Evolutionary conservation across 2,888 invertebrate species (phyloP).

Genomic region (Caenorhabditis doughertyi): DNA sequence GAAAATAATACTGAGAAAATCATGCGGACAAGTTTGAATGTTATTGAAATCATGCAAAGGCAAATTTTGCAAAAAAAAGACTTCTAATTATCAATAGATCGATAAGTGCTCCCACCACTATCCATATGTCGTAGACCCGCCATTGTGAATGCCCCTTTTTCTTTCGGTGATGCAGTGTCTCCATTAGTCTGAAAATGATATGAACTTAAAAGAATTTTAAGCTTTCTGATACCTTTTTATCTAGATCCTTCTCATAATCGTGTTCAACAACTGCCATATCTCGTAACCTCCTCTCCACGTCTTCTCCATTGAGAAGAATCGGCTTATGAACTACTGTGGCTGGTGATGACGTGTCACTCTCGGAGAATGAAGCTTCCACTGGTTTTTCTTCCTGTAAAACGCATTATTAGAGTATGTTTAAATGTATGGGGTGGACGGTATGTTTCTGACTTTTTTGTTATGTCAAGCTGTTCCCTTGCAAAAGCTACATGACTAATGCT

Average conservation of each 20-base stretch:
- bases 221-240: constrained; percentile 17
- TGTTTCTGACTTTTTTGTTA: no score
- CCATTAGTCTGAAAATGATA: constrained; percentile 18
- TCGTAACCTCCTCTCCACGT: constrained; percentile 53
- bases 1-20: constrained; percentile 17
- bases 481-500: no score
- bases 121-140: constrained; percentile 73
- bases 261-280: constrained; percentile 54
- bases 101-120: constrained; percentile 72
- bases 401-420: no score
- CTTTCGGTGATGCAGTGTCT: constrained; percentile 7
- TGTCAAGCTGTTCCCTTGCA: no score
- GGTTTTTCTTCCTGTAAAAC: constrained; percentile 48
- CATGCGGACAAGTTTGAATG: constrained; percentile 7
- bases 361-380: constrained; percentile 12
- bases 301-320: constrained; percentile 52
- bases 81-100: constrained; percentile 62
- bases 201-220: background rate
- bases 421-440: no score
- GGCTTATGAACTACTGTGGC: constrained; percentile 35
- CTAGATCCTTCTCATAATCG: constrained; percentile 51
- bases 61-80: constrained; percentile 1
- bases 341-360: constrained; percentile 33
- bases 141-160: constrained; percentile 66
- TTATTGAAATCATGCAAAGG: background rate